Percentiles rank a stretch among this genome's conserved stretches.
Evolutionary conservation across 2,113 vertebrate species (phyloP).

Genomic region (Aptenodytes forsteri): DNA sequence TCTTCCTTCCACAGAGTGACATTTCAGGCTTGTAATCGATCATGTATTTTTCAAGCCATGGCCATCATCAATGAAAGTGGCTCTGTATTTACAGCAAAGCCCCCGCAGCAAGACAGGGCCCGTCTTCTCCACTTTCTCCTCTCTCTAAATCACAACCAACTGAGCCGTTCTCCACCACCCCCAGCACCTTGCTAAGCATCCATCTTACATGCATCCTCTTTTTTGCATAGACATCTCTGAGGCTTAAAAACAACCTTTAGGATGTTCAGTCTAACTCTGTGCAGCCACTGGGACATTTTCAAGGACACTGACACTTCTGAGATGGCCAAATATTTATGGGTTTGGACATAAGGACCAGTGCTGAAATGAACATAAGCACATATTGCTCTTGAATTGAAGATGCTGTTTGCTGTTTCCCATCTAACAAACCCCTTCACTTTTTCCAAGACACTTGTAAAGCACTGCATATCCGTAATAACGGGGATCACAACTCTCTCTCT

Average conservation of each 20-base stretch:
- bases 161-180: not conserved
- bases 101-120: rapidly evolving
- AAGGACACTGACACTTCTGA: not conserved
- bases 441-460: not conserved
- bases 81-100: not conserved
- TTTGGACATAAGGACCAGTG: not conserved
- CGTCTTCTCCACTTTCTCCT: not conserved
- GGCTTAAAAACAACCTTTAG: not conserved
- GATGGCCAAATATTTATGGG: not conserved
- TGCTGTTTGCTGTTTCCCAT: not conserved
- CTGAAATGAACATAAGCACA: not conserved
- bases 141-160: not conserved
- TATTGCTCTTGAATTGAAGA: not conserved
- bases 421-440: not conserved
- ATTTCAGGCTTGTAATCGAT: not conserved
- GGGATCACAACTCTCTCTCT: not conserved
- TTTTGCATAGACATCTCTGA: not conserved
- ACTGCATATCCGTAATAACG: not conserved
- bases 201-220: not conserved
- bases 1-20: not conserved
- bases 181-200: not conserved
- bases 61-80: not conserved
- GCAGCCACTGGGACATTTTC: not conserved
- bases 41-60: not conserved
- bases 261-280: not conserved